A percentile compares a stretch with the other conserved stretches of the same genome.
These are phyloP conservation scores for Alosa alosa DNA, from an alignment of 2,113 vertebrate genomes.

Conservation along the genomic window DNA sequence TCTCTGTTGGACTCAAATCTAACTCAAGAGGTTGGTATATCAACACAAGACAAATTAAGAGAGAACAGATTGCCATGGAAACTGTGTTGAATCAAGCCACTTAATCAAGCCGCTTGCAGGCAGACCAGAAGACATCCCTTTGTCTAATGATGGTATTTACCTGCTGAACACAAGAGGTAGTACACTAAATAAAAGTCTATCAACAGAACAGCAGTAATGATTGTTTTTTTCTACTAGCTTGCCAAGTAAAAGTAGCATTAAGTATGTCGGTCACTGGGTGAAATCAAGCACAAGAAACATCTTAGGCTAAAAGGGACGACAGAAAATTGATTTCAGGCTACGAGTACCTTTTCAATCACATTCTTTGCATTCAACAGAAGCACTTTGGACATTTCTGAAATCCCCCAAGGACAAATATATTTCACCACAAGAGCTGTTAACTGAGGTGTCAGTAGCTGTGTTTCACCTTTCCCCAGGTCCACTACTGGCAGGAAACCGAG, in stretches of 20 bases:
- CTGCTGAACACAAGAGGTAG: background rate
- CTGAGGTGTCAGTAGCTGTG: background rate
- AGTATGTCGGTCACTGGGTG: background rate
- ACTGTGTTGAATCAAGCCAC: slow-evolving; percentile 21
- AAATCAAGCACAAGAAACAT: background rate
- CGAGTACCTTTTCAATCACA: background rate
- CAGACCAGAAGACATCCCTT: background rate
- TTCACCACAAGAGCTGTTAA: background rate
- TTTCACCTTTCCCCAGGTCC: background rate
- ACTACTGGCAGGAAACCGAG: background rate
- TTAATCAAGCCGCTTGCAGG: background rate
- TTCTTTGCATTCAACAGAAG: background rate
- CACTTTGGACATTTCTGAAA: background rate
- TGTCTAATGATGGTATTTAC: background rate
- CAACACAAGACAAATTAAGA: background rate
- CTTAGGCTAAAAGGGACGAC: background rate
- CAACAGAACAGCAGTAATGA: background rate
- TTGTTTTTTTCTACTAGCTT: background rate
- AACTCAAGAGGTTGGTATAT: background rate
- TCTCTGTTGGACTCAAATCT: too few species aligned
- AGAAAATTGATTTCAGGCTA: background rate
- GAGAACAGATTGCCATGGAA: slow-evolving; percentile 39
- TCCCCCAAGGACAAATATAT: background rate
- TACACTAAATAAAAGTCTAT: background rate
- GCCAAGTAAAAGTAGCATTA: background rate